phyloP scores from a whole-genome alignment of 2,797 vertebrate species.

The Cynodonichthys magdalenae region DNA sequence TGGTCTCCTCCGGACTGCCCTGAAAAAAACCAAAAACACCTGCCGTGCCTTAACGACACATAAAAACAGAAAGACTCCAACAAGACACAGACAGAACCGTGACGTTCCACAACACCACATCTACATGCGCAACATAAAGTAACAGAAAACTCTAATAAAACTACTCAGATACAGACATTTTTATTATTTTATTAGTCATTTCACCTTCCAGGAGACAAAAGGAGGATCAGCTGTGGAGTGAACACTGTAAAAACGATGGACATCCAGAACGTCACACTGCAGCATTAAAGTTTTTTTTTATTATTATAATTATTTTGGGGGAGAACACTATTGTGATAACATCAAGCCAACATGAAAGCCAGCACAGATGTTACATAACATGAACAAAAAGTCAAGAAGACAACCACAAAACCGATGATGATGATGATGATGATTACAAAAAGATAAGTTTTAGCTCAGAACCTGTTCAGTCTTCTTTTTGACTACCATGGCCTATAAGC shows the following conservation, averaged over 20 bases:
- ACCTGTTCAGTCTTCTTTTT: constrained; percentile 52
- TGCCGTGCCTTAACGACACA: constrained; percentile 93
- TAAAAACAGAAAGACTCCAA: constrained; percentile 60
- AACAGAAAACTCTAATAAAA: constrained; percentile 42
- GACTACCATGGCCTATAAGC: constrained; percentile 52
- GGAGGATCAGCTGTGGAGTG: constrained; percentile 46
- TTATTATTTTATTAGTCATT: constrained; percentile 58
- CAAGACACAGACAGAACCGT: constrained; percentile 30
- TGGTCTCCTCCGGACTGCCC: constrained; percentile 98
- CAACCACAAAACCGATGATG: constrained; percentile 44
- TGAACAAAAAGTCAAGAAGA: constrained; percentile 62
- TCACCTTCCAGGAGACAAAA: constrained; percentile 58
- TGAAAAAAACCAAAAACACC: constrained; percentile 99
- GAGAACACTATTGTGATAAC: constrained; percentile 46
- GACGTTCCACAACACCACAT: constrained; percentile 19
- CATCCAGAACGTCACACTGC: constrained; percentile 53
- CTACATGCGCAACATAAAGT: constrained; percentile 32
- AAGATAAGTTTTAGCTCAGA: constrained; percentile 12
- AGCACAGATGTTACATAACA: constrained; percentile 84
- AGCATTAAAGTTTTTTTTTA: constrained; percentile 39
- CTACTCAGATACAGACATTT: constrained; percentile 51
- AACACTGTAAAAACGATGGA: constrained; percentile 36
- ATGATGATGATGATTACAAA: constrained; percentile 28
- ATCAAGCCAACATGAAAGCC: constrained; percentile 82
- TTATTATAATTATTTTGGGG: constrained; percentile 10